Evolutionary conservation across 2,113 vertebrate species (phyloP).

Genomic region (Peucedramus taeniatus): DNA sequence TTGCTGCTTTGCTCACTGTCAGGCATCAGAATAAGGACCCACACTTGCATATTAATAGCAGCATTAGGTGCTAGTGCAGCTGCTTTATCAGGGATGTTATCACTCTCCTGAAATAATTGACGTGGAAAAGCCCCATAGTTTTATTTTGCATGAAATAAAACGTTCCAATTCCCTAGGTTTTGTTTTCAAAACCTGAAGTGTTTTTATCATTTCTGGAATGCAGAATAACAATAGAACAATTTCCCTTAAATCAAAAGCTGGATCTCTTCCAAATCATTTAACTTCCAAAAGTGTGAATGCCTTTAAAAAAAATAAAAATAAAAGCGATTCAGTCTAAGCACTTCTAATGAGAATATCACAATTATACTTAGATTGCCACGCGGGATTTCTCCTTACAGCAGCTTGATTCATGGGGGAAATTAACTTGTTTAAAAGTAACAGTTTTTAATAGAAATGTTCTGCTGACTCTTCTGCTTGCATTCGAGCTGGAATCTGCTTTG

Average conservation of each 20-base stretch:
- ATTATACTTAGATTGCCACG: not conserved
- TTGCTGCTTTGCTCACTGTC: not conserved
- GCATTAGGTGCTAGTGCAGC: not conserved
- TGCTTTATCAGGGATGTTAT: not conserved
- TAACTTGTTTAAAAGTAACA: slow-evolving; percentile 37
- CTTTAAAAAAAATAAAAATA: not conserved
- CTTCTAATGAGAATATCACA: slow-evolving; percentile 1
- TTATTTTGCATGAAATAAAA: not conserved
- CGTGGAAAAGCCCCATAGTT: not conserved
- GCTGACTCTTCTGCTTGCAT: not conserved
- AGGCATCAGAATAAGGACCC: not conserved
- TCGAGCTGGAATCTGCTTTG: not conserved
- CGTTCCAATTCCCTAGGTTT: not conserved
- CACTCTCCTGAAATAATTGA: not conserved
- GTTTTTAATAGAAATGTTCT: slow-evolving; percentile 7
- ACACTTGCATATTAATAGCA: not conserved
- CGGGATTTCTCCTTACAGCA: not conserved
- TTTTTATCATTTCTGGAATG: not conserved
- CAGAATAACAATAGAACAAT: not conserved
- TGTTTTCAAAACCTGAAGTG: not conserved
- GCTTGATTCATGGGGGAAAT: slow-evolving; percentile 22
- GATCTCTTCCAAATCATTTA: not conserved
- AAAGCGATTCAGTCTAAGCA: not conserved
- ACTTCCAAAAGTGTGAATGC: not conserved
- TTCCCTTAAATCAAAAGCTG: slow-evolving; percentile 8